These are phyloP conservation scores for Enteromius treurensis DNA, from an alignment of 2,797 vertebrate genomes.

Conservation along the genomic window DNA sequence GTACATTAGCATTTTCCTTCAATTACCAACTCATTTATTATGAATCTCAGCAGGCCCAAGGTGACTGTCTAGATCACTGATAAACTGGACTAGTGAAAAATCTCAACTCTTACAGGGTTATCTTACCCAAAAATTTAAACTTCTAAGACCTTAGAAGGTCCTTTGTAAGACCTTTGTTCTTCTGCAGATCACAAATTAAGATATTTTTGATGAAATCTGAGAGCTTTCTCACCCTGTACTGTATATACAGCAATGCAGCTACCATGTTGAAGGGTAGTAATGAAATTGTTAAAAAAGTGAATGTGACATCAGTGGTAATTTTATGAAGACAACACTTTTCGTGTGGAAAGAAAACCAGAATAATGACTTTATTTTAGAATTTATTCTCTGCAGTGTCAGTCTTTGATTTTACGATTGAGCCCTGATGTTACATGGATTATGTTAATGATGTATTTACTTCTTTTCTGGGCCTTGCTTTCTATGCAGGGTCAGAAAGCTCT, in stretches of 20 bases:
- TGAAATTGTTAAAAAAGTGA: background rate
- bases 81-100: background rate
- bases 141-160: too few relatives aligned
- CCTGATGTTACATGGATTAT: background rate
- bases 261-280: background rate
- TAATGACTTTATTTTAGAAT: background rate
- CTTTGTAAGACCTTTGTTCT: background rate
- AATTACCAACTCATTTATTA: slow-evolving; percentile 15
- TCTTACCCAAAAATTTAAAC: background rate
- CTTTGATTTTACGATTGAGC: background rate
- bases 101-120: background rate
- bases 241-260: background rate
- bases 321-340: background rate
- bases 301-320: background rate
- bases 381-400: background rate
- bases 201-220: background rate
- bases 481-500: background rate
- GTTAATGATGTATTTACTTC: background rate
- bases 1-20: slow-evolving; percentile 6
- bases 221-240: background rate
- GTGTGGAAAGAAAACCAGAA: background rate
- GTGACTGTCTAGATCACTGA: background rate
- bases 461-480: background rate
- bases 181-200: background rate
- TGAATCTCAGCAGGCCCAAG: background rate